Percentiles rank a stretch among this genome's conserved stretches.
These are phyloP conservation scores for Scolopax rusticola DNA, from an alignment of 2,797 vertebrate genomes.

Conservation along the genomic window DNA sequence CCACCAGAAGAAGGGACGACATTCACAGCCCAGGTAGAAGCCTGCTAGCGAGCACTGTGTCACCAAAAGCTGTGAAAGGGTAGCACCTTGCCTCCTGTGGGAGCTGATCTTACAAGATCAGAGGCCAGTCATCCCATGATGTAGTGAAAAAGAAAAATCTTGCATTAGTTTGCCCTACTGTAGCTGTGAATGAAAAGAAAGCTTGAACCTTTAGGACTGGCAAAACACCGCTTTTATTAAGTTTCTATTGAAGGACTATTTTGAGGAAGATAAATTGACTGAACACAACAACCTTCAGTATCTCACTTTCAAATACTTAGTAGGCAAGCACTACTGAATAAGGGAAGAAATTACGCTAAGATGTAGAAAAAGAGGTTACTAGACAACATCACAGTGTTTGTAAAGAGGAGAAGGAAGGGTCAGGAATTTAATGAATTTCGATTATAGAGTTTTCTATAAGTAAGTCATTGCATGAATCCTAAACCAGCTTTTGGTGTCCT, in stretches of 20 bases:
- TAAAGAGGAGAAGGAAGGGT: background rate
- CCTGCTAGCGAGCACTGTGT: background rate
- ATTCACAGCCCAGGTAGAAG: background rate
- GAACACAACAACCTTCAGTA: conserved; percentile 12
- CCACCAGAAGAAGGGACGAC: background rate
- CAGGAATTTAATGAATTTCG: conserved; percentile 1
- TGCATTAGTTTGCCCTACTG: background rate
- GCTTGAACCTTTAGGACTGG: background rate
- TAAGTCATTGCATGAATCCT: background rate
- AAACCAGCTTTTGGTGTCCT: background rate
- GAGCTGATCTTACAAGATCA: background rate
- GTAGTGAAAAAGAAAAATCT: background rate
- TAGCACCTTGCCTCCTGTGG: fast-evolving
- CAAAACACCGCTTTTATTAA: conserved; percentile 27
- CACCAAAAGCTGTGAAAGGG: background rate
- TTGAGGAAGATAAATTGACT: conserved; percentile 33
- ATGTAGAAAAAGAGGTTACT: conserved; percentile 19
- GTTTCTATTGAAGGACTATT: conserved; percentile 25
- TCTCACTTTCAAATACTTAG: conserved; percentile 2
- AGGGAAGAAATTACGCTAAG: background rate
- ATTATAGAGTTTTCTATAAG: conserved; percentile 29
- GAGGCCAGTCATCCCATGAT: fast-evolving
- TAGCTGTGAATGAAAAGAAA: background rate
- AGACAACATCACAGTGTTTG: conserved; percentile 7
- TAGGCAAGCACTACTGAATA: background rate